Conservation (phyloP, 2,797 vertebrate genomes). For the Parauchenoglanis punctatus region DNA sequence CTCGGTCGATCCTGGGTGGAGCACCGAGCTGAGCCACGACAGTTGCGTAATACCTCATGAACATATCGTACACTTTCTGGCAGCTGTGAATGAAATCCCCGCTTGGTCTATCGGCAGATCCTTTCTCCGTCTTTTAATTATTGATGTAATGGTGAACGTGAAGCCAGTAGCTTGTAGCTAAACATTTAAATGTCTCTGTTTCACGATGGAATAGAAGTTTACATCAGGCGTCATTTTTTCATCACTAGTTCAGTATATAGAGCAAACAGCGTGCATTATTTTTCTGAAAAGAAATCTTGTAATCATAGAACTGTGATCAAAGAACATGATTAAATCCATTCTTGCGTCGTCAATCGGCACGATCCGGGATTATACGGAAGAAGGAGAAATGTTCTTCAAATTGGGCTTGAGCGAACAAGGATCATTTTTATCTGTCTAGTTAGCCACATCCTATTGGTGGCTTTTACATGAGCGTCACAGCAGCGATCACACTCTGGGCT, state of each 20-base stretch:
- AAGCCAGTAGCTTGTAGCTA: background rate
- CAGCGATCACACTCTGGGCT: background rate
- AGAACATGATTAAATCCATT: background rate
- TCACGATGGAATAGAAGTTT: background rate
- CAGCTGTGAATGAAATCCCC: background rate
- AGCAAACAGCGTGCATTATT: too few species aligned
- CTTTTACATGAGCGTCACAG: background rate
- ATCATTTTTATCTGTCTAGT: too few species aligned
- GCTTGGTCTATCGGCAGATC: background rate
- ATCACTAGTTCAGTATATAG: too few species aligned
- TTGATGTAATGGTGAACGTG: background rate
- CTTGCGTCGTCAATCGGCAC: background rate
- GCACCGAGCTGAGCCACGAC: background rate
- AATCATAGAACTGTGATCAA: background rate
- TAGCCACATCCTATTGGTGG: background rate
- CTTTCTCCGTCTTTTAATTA: background rate
- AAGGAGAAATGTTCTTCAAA: background rate
- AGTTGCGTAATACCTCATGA: background rate
- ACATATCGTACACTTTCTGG: background rate
- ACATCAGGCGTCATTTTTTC: background rate
- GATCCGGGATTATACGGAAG: background rate
- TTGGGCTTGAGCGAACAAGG: background rate
- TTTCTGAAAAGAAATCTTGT: background rate
- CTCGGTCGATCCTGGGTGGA: conserved; percentile 3
- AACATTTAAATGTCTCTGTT: background rate